Evolutionary conservation across 2,888 invertebrate species (phyloP).

Genomic region (Sthenelais limicola): DNA sequence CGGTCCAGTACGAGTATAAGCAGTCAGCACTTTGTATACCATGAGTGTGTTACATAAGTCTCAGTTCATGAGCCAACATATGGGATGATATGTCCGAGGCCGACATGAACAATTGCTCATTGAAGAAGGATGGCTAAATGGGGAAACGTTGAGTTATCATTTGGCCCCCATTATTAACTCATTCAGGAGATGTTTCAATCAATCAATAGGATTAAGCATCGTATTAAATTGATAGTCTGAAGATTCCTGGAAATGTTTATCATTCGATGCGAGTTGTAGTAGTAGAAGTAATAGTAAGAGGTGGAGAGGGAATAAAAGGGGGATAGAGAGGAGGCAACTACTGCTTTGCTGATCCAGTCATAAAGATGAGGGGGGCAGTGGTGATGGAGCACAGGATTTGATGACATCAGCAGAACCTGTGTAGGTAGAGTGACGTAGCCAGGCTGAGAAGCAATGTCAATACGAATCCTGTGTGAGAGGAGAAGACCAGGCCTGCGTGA

Average conservation of each 20-base stretch:
- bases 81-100: too few relatives aligned
- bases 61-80: too few relatives aligned
- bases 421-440: neutral
- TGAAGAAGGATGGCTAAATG: too few relatives aligned
- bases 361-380: too few relatives aligned
- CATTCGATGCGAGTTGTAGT: neutral
- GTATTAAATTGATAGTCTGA: neutral
- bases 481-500: neutral
- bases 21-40: too few relatives aligned
- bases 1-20: too few relatives aligned
- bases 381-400: conserved; percentile 30
- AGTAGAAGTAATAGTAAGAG: neutral
- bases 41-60: too few relatives aligned
- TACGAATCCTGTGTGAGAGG: conserved; percentile 19
- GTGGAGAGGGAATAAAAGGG: neutral
- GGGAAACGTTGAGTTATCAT: too few relatives aligned
- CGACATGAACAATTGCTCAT: too few relatives aligned
- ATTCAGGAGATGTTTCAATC: neutral
- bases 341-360: too few relatives aligned
- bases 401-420: conserved; percentile 7
- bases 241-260: neutral
- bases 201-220: neutral
- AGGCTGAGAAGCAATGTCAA: conserved; percentile 6
- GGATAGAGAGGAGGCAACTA: neutral
- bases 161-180: neutral